These are phyloP conservation scores for Oscheius sp. DNA, from an alignment of 2,888 invertebrate genomes.

Conservation along the genomic window DNA sequence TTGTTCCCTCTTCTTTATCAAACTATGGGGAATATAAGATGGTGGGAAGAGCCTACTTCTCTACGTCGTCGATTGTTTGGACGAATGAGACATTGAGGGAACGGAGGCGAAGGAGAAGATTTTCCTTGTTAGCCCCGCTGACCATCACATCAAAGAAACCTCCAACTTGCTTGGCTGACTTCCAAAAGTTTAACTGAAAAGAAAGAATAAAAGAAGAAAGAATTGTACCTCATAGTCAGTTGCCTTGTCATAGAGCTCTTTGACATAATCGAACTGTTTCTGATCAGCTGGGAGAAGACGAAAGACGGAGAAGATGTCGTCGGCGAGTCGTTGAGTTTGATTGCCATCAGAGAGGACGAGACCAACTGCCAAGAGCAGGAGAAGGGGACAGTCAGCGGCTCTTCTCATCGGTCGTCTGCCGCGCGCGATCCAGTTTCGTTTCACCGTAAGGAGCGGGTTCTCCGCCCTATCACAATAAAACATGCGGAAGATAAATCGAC, in stretches of 20 bases:
- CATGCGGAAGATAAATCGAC: slow-evolving; percentile 24
- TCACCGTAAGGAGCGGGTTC: slow-evolving; percentile 20
- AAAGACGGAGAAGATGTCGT: slow-evolving; percentile 33
- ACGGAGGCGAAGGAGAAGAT: slow-evolving; percentile 42
- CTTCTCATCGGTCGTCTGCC: slow-evolving; percentile 27
- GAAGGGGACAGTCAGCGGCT: too few relatives aligned
- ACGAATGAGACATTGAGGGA: slow-evolving; percentile 46
- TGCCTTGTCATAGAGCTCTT: slow-evolving; percentile 45
- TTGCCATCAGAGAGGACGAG: slow-evolving; percentile 6
- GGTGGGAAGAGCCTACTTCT: slow-evolving; percentile 49
- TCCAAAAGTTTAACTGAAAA: slow-evolving; percentile 75
- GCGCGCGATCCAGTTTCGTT: slow-evolving; percentile 30
- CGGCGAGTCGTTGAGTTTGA: background rate
- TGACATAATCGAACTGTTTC: slow-evolving; percentile 39
- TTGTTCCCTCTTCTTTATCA: slow-evolving; percentile 32
- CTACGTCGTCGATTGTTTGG: slow-evolving; percentile 66
- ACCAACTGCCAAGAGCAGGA: background rate
- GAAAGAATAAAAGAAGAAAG: background rate
- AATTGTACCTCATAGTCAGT: slow-evolving; percentile 42
- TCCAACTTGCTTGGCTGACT: slow-evolving; percentile 74
- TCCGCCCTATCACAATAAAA: slow-evolving; percentile 30
- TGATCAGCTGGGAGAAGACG: slow-evolving; percentile 43
- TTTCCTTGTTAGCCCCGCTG: slow-evolving; percentile 75
- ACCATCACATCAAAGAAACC: slow-evolving; percentile 78
- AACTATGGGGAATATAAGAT: background rate